Conservation (phyloP, 2,113 vertebrate species). For the Mobula hypostoma region DNA sequence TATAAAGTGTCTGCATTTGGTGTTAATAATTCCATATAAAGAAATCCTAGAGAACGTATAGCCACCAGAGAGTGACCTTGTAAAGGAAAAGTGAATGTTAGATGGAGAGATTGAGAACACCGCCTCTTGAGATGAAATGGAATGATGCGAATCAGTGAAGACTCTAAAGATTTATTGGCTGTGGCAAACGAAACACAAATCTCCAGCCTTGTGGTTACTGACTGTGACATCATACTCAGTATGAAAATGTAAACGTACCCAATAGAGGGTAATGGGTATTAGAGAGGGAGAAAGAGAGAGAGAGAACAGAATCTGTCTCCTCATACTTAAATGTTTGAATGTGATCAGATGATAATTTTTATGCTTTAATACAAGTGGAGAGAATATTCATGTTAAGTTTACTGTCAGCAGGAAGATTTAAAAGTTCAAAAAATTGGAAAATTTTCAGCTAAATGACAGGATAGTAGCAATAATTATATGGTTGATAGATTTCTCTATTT, state of each 20-base stretch:
- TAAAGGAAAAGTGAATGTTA: slow-evolving; percentile 45
- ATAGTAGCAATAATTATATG: neutral
- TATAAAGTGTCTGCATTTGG: slow-evolving; percentile 33
- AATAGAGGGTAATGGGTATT: slow-evolving; percentile 40
- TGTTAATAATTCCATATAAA: slow-evolving; percentile 49
- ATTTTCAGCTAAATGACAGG: neutral
- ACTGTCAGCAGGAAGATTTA: neutral
- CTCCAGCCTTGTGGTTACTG: slow-evolving; percentile 57
- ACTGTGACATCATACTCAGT: slow-evolving; percentile 57
- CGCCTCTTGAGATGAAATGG: slow-evolving; percentile 60
- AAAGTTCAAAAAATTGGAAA: neutral
- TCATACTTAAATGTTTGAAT: slow-evolving; percentile 20
- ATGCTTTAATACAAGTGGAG: neutral
- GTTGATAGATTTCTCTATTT: neutral
- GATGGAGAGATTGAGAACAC: slow-evolving; percentile 48
- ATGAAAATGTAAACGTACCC: slow-evolving; percentile 48
- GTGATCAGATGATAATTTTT: neutral
- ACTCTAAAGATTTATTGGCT: slow-evolving; percentile 73
- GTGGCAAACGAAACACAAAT: slow-evolving; percentile 70
- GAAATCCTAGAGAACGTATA: slow-evolving; percentile 42
- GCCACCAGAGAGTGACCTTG: slow-evolving; percentile 63
- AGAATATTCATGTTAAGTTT: neutral
- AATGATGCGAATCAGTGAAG: slow-evolving; percentile 61
- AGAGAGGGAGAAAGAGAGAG: slow-evolving; percentile 13
- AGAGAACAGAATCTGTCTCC: neutral